Conservation (phyloP, 2,113 vertebrate species). For the Atrichornis clamosus region DNA sequence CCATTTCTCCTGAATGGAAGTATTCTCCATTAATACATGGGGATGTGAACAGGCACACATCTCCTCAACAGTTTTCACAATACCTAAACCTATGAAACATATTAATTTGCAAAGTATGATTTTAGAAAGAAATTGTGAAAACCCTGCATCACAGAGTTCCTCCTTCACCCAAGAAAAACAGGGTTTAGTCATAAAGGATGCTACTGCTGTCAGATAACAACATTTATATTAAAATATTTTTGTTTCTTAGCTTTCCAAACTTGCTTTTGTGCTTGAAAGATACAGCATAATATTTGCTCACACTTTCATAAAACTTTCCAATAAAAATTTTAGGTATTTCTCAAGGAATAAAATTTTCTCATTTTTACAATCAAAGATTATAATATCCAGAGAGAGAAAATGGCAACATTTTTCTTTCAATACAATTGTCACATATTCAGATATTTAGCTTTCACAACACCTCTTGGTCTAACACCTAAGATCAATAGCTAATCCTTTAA, state of each 20-base stretch:
- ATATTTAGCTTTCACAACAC: not conserved
- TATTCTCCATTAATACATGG: not conserved
- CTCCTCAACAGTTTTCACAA: not conserved
- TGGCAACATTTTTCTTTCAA: not conserved
- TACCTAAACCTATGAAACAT: not conserved
- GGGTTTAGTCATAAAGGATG: not conserved
- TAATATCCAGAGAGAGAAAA: not conserved
- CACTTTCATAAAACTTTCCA: not conserved
- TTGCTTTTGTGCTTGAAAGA: not conserved
- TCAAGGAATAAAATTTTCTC: not conserved
- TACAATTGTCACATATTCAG: not conserved
- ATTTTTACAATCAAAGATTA: not conserved
- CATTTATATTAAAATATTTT: not conserved
- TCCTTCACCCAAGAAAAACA: not conserved
- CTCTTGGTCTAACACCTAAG: not conserved
- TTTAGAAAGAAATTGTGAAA: not conserved
- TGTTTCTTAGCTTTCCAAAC: not conserved
- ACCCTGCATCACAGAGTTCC: not conserved
- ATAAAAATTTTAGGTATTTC: not conserved
- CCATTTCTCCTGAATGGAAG: not conserved
- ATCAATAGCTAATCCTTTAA: not conserved
- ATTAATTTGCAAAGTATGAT: not conserved
- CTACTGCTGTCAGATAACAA: not conserved
- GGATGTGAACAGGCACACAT: not conserved
- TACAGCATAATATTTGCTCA: not conserved